Evolutionary conservation across 2,797 vertebrate genomes (phyloP), one percentile per base, ranked within the genome.

Genomic region (Odontamblyopus lacepedii): DNA sequence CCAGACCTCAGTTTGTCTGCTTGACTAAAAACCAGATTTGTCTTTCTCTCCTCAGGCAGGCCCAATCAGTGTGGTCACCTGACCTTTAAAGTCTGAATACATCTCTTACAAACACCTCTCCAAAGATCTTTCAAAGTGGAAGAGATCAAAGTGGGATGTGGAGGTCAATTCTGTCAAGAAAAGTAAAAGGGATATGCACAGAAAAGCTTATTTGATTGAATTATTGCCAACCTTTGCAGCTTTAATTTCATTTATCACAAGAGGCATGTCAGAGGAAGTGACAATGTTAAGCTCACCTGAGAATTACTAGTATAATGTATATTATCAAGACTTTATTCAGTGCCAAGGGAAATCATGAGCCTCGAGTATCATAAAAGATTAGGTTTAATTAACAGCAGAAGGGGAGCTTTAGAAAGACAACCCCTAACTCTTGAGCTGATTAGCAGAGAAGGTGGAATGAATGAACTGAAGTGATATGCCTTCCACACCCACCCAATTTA

Each of bases 21-120:
- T 48, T 4, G 12, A 38, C 23, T 82, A 59, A 78, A 84, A 78
- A 79, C 59, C 73, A 72, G 44, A 35, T 79, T 75, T 72, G 13
- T 74, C 15, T 51, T 69, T 38, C 61, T 56, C 32, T 74, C 80
- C 72, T 30, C 61, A 74, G 63, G 72, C 75, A 70, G 61, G 74
- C 66, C 70, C 71, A 81, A 85, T 84, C 70, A 38, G 53, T 44
- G 27, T 16, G 32, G 79, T 79, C 74, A 76, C 77, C 69, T 71
- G 87, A 87, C 77, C 80, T 89, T 80, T 83, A 32, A 63, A 6
- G 71, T 77, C 67, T 67, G 71, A 67, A 78, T 1, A 29, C 66
- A 57, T 61, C 65, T 79, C 70, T 72, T 60, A 73, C 67, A 48
- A 75, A 71, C 63, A 70, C 48, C 65, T 72, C 67, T 63, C 12